These are phyloP conservation scores for Kryphioiulus occultus DNA, from an alignment of 2,888 invertebrate species.

Conservation along the genomic window DNA sequence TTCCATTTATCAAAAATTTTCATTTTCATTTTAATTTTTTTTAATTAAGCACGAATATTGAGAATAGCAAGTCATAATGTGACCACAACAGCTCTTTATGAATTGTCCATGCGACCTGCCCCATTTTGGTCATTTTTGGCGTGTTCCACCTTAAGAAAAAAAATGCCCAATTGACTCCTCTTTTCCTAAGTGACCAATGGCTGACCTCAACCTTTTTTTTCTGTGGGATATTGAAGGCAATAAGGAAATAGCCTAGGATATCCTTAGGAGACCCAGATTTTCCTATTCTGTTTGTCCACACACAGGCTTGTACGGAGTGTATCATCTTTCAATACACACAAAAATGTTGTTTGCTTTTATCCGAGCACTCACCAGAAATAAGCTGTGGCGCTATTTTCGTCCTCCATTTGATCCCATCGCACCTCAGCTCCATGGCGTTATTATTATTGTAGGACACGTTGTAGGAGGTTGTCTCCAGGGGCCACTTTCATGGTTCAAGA, in stretches of 20 bases:
- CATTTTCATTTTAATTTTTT: too few relatives aligned
- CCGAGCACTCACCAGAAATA: slow-evolving; percentile 8
- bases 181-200: not conserved
- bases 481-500: not conserved
- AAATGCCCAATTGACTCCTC: not conserved
- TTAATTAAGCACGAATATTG: too few relatives aligned
- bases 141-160: too few relatives aligned
- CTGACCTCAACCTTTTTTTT: not conserved
- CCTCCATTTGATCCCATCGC: not conserved
- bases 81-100: too few relatives aligned
- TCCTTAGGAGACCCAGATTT: slow-evolving; percentile 23
- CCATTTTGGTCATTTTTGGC: too few relatives aligned
- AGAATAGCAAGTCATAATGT: too few relatives aligned
- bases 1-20: too few relatives aligned
- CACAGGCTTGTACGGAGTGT: not conserved
- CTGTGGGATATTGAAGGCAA: not conserved
- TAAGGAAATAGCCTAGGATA: not conserved
- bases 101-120: too few relatives aligned
- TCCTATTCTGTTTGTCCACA: not conserved
- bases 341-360: not conserved
- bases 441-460: not conserved
- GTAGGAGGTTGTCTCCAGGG: not conserved
- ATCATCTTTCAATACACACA: slow-evolving; percentile 1
- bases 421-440: not conserved
- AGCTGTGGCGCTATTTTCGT: not conserved